Evolutionary conservation across 2,888 invertebrate genomes (phyloP), one percentile per base, ranked within the genome.

Genomic region (Idaea dimidiata): DNA sequence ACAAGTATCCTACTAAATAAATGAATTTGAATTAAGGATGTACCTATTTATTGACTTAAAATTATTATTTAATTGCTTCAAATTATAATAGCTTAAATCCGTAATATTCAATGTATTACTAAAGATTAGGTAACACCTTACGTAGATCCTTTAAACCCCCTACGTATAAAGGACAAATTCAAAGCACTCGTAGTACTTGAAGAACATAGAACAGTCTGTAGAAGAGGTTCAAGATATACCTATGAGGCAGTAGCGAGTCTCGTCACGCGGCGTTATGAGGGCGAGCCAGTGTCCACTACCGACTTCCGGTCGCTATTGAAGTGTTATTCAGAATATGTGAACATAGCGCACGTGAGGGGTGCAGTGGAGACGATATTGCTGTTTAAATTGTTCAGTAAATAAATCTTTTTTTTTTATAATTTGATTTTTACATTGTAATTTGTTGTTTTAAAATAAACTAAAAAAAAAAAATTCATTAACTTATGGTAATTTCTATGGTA

Each of bases 281-380:
- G 76, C 73, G 74, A 77, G 75, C 74, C 77, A 76, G 79, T 81
- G 83, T 76, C 77, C 82, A 87, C 83, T 89, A 86, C 84, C 86
- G 79, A 79, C 77, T 73, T 62, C 70, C 62, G 72, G 70, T 72
- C 76, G 77, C 75, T 80, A 84, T 86, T 84, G 82, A 85, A 89
- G 87, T 88, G 87, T 87, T 88, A 88, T 89, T 88, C 87, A 86
- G 89, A 89, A 87, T 89, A 88, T 88, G 86, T 86, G 87, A 86
- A 88, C 86, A 87, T 74, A 75, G 77, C 74, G 78, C 76, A 87
- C 89, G 86, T 88, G 84, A 69, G 62, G 60, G 64, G 31, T 62
- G 43, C 72, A 60, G 67, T 87, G 68, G 87, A 87, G 88, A 75
- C 67, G 81, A 60, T 68, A n/a, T 68, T 16, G 17, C 24, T 32